Percentiles rank a stretch among this genome's conserved stretches.
phyloP scores from a whole-genome alignment of 2,113 vertebrate genomes.

The Paradoxurus hermaphroditus region DNA sequence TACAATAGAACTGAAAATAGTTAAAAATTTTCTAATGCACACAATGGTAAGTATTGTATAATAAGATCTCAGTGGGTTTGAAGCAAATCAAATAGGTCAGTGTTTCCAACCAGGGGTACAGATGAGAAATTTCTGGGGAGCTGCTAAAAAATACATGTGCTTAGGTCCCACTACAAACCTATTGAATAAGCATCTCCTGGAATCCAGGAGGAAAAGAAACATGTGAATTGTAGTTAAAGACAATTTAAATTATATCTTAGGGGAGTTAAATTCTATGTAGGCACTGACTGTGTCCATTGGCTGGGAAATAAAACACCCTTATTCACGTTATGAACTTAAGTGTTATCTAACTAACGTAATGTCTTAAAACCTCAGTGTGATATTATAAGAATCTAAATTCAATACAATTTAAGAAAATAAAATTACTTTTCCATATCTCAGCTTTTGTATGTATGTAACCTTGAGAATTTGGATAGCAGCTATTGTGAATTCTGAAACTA shows the following conservation, averaged over 20 bases:
- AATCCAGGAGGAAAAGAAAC: background rate
- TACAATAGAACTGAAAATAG: slow-evolving; percentile 22
- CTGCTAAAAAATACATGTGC: background rate
- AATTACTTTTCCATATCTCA: background rate
- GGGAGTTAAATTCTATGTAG: background rate
- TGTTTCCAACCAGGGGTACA: background rate
- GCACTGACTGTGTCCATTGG: background rate
- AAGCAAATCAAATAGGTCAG: background rate
- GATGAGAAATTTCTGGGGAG: background rate
- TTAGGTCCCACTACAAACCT: background rate
- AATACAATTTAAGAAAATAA: background rate
- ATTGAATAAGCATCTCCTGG: background rate
- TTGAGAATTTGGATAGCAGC: background rate
- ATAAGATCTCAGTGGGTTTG: background rate
- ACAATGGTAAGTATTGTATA: background rate
- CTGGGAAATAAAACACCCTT: background rate
- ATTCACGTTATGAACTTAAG: background rate
- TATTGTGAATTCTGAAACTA: background rate
- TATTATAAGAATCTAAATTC: background rate
- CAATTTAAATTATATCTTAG: background rate
- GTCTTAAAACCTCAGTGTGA: background rate
- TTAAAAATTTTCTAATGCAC: background rate
- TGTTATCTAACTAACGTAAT: background rate
- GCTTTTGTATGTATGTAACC: background rate
- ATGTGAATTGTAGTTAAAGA: background rate